Evolutionary conservation across 2,888 invertebrate species (phyloP).

Genomic region (Scaptomyza cyrtandrae): DNA sequence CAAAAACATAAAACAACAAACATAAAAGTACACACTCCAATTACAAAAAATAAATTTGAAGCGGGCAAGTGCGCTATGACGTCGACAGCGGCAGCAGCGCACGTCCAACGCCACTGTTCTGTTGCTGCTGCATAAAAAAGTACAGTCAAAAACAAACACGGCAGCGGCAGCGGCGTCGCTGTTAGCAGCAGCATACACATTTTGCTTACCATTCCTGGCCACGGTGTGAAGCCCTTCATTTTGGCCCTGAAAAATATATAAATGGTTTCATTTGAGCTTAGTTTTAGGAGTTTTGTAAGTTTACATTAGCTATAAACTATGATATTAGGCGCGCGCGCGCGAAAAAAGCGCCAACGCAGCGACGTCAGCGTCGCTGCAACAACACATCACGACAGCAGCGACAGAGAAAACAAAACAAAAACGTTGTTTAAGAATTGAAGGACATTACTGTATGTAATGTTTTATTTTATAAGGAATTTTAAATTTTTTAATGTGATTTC

Average conservation of each 20-base stretch:
- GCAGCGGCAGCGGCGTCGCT: constrained; percentile 48
- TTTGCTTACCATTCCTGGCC: constrained; percentile 97
- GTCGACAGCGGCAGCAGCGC: constrained; percentile 43
- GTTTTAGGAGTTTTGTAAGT: constrained; percentile 11
- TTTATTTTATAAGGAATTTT: constrained; percentile 5
- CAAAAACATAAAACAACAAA: background rate
- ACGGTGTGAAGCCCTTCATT: constrained; percentile 98
- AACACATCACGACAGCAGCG: constrained; percentile 8
- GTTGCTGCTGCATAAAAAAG: constrained; percentile 71
- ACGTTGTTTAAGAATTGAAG: background rate
- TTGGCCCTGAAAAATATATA: constrained; percentile 92
- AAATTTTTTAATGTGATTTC: constrained; percentile 49
- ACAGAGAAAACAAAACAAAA: background rate
- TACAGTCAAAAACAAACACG: constrained; percentile 80
- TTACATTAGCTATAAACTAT: constrained; percentile 19
- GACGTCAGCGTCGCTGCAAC: constrained; percentile 51
- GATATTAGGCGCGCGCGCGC: constrained; percentile 78
- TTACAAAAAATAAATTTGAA: constrained; percentile 37
- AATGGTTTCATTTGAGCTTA: constrained; percentile 44
- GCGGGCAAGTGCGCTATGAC: constrained; percentile 73
- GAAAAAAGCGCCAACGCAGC: constrained; percentile 78
- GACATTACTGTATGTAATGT: constrained; percentile 11
- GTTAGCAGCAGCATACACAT: constrained; percentile 53
- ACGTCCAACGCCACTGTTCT: constrained; percentile 40
- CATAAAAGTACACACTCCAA: constrained; percentile 20